Percentiles rank a stretch among this genome's conserved stretches.
Conservation (phyloP, 2,888 invertebrate species). For the Drosophila kanekoi region DNA sequence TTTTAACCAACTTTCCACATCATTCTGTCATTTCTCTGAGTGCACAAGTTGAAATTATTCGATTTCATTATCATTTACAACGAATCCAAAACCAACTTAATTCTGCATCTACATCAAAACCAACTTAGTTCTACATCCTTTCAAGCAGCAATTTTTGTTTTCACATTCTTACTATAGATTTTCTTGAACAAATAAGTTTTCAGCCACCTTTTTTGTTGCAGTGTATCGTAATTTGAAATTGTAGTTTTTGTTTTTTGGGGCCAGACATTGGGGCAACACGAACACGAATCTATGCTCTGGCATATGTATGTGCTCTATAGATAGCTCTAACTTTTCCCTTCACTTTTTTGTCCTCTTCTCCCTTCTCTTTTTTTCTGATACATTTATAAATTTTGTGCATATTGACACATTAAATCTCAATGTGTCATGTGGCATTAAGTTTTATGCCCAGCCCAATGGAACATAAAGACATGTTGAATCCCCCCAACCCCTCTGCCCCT, state of each 20-base stretch:
- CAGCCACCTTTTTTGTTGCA: neutral
- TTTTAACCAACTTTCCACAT: no score
- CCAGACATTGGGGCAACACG: conserved; percentile 51
- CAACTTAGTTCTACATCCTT: no score
- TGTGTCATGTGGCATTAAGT: conserved; percentile 82
- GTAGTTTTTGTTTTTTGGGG: conserved; percentile 18
- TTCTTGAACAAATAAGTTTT: neutral
- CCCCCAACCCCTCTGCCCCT: neutral
- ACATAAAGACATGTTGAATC: conserved; percentile 33
- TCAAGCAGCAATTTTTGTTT: neutral
- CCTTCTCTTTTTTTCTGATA: conserved; percentile 37
- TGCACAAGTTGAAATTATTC: no score
- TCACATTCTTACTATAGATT: neutral
- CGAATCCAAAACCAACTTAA: no score
- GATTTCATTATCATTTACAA: no score
- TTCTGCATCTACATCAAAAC: no score
- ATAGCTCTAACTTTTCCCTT: conserved; percentile 23
- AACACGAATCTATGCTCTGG: conserved; percentile 55
- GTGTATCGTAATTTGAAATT: conserved; percentile 29
- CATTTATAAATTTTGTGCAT: conserved; percentile 80
- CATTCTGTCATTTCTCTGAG: no score
- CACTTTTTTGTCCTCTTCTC: neutral
- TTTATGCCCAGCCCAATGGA: conserved; percentile 56
- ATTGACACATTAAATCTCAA: conserved; percentile 84
- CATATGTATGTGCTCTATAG: conserved; percentile 32